Conservation (phyloP, 1,140 invertebrate genomes). For the Leptinotarsa undecemlineata region DNA sequence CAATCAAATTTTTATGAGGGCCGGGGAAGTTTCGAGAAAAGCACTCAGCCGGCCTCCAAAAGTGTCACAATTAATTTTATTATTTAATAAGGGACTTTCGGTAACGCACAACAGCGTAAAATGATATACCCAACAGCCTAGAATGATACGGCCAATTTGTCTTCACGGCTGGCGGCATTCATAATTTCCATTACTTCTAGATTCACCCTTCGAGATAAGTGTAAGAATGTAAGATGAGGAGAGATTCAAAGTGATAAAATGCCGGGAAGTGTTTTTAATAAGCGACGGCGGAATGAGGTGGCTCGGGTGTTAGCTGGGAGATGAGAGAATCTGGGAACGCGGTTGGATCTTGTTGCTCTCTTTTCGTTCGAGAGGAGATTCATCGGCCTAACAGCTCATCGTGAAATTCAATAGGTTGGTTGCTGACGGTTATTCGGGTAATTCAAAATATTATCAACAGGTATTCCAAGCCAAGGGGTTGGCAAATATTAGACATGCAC, state of each 20-base stretch:
- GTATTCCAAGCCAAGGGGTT: too few relatives aligned
- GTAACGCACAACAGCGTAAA: background rate
- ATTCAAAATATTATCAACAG: too few relatives aligned
- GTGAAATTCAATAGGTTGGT: too few relatives aligned
- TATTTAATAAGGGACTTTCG: background rate
- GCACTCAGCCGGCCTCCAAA: background rate
- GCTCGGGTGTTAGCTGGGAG: too few relatives aligned
- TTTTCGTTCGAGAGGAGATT: too few relatives aligned
- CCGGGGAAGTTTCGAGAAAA: background rate
- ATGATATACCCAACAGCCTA: background rate
- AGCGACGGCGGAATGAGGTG: background rate
- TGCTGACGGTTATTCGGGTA: too few relatives aligned
- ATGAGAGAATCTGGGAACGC: too few relatives aligned
- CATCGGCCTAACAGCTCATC: too few relatives aligned
- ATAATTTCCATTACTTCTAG: background rate
- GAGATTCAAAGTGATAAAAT: slow-evolving; percentile 12
- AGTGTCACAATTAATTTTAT: slow-evolving; percentile 8
- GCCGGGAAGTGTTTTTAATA: slow-evolving; percentile 13
- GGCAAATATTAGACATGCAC: too few relatives aligned
- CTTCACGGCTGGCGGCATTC: background rate
- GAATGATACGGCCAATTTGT: slow-evolving; percentile 2
- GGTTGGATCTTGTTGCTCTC: too few relatives aligned
- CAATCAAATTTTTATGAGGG: background rate
- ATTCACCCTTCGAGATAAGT: background rate
- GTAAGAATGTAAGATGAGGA: slow-evolving; percentile 7